Percentiles rank a stretch among this genome's conserved stretches.
Conservation (phyloP, 2,113 vertebrate species). For the Phyllopteryx taeniolatus region DNA sequence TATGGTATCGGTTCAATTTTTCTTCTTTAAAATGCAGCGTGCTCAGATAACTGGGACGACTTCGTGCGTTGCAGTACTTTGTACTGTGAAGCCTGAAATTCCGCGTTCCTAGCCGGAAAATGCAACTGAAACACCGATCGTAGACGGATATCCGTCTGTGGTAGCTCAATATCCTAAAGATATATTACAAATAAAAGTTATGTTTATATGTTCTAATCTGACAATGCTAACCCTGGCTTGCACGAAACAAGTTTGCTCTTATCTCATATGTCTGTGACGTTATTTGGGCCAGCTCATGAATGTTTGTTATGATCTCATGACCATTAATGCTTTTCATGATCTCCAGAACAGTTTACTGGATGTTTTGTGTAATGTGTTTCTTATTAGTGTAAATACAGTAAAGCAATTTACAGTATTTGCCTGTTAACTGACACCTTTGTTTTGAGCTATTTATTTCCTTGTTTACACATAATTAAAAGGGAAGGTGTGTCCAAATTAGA, state of each 20-base stretch:
- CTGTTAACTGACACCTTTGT: no score
- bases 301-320: not conserved
- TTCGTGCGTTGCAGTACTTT: slow-evolving; percentile 42
- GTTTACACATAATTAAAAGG: no score
- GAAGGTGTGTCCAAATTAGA: no score
- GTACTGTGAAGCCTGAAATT: slow-evolving; percentile 2
- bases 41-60: slow-evolving; percentile 15
- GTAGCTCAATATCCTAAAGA: not conserved
- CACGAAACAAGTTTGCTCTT: not conserved
- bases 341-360: no score
- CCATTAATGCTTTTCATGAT: no score
- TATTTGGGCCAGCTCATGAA: not conserved
- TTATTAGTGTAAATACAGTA: no score
- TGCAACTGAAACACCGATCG: not conserved
- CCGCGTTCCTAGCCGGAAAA: not conserved
- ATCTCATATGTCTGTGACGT: not conserved
- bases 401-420: no score
- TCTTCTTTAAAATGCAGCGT: slow-evolving; percentile 31
- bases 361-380: no score
- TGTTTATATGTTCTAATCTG: not conserved
- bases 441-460: no score
- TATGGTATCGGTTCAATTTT: slow-evolving; percentile 9
- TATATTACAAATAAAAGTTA: not conserved
- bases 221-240: not conserved
- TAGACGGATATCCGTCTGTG: not conserved